Evolutionary conservation across 2,113 vertebrate genomes (phyloP).

Genomic region (Talpa occidentalis): DNA sequence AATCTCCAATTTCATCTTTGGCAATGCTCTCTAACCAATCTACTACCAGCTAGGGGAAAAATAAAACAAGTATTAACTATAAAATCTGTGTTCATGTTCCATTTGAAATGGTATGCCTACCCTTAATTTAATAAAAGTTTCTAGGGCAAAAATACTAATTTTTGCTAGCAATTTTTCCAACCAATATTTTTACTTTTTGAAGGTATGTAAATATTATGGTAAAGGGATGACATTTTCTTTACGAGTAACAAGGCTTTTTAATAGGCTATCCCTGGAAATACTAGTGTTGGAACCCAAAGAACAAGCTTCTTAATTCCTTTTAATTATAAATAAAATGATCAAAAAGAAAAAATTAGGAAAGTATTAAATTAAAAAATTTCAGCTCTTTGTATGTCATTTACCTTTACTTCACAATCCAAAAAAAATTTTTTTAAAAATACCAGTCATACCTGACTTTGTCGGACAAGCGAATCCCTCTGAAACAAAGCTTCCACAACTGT

Average conservation of each 20-base stretch:
- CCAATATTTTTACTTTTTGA: not conserved
- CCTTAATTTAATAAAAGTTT: not conserved
- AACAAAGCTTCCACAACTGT: slow-evolving; percentile 93
- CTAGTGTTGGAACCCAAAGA: not conserved
- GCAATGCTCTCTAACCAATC: slow-evolving; percentile 99
- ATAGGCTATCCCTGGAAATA: slow-evolving; percentile 43
- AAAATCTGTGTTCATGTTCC: slow-evolving; percentile 18
- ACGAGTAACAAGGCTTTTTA: not conserved
- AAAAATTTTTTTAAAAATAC: not conserved
- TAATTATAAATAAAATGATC: slow-evolving; percentile 30
- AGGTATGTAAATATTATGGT: slow-evolving; percentile 1
- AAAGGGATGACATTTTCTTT: not conserved
- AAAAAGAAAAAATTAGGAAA: not conserved
- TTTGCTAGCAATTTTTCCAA: slow-evolving; percentile 46
- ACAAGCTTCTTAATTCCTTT: slow-evolving; percentile 28
- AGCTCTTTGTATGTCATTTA: not conserved
- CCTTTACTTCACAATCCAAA: not conserved
- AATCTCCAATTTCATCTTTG: slow-evolving; percentile 96
- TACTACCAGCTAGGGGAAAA: slow-evolving; percentile 92
- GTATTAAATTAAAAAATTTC: slow-evolving; percentile 1
- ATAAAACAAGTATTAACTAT: slow-evolving; percentile 59
- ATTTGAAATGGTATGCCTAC: not conserved
- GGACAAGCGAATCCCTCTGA: slow-evolving; percentile 93
- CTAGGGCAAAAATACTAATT: slow-evolving; percentile 24
- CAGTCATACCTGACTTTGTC: slow-evolving; percentile 95